Conservation (phyloP, 1,140 invertebrate species). For the Solenopsis fugax region DNA sequence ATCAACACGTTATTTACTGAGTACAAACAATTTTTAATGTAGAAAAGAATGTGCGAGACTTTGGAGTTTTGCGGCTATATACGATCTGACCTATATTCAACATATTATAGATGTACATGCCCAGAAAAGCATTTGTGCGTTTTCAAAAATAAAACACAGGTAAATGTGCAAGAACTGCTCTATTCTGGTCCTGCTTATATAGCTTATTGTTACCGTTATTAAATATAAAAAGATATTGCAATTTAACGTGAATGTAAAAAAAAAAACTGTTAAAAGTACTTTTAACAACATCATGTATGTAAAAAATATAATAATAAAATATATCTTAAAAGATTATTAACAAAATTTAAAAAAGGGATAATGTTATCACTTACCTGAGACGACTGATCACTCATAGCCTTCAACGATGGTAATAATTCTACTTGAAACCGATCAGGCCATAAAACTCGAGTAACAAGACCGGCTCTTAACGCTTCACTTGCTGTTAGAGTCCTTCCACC, state of each 20-base stretch:
- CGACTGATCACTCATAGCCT: slow-evolving; percentile 89
- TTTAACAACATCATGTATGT: background rate
- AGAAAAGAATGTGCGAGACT: slow-evolving; percentile 85
- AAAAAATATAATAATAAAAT: slow-evolving; percentile 23
- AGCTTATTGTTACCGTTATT: slow-evolving; percentile 87
- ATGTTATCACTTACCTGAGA: slow-evolving; percentile 87
- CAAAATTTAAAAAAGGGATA: slow-evolving; percentile 5
- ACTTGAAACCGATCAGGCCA: slow-evolving; percentile 91
- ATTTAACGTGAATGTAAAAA: slow-evolving; percentile 11
- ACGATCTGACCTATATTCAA: slow-evolving; percentile 86
- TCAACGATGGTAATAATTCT: slow-evolving; percentile 89
- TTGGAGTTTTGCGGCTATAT: slow-evolving; percentile 86
- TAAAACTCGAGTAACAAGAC: slow-evolving; percentile 90
- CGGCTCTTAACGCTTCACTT: slow-evolving; percentile 89
- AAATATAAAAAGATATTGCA: slow-evolving; percentile 35
- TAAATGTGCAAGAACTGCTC: slow-evolving; percentile 87
- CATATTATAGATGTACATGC: slow-evolving; percentile 89
- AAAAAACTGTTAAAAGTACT: background rate
- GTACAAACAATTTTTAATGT: slow-evolving; percentile 58
- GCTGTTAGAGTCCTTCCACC: slow-evolving; percentile 90
- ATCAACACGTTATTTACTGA: slow-evolving; percentile 15
- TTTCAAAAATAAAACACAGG: slow-evolving; percentile 83
- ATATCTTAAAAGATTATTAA: slow-evolving; percentile 10
- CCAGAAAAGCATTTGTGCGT: slow-evolving; percentile 88
- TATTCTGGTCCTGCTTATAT: slow-evolving; percentile 87